Conservation (phyloP, 1,140 invertebrate genomes). For the Cheumatopsyche charites region DNA sequence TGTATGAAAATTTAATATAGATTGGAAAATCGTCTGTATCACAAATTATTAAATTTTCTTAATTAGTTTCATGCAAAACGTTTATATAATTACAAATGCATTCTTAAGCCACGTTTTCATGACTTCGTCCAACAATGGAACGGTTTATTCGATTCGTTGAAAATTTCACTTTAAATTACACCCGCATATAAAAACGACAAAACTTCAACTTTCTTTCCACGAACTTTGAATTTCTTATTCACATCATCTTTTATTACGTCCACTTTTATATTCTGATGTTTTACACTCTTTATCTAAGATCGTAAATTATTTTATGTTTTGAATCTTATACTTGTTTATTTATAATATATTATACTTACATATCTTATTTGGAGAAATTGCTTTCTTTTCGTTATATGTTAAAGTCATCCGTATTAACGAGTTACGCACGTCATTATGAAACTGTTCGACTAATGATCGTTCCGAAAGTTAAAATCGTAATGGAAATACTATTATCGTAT, state of each 20-base stretch:
- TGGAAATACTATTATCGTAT: neutral
- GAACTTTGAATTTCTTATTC: neutral
- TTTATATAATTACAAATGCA: too few species aligned
- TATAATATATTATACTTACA: too few species aligned
- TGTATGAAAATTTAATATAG: too few species aligned
- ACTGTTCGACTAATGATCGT: neutral
- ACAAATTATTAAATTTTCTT: too few species aligned
- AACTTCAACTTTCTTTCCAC: neutral
- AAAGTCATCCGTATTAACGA: conserved; percentile 5
- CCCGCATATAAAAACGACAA: too few species aligned
- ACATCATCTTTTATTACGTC: neutral
- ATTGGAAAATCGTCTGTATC: too few species aligned
- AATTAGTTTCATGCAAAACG: too few species aligned
- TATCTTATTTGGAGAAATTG: conserved; percentile 4
- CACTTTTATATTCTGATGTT: neutral
- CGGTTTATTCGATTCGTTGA: too few species aligned
- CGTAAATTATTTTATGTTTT: neutral
- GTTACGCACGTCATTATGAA: conserved; percentile 9
- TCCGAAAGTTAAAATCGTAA: too few species aligned
- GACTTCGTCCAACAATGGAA: too few species aligned
- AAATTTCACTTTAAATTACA: too few species aligned
- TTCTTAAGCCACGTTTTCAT: too few species aligned
- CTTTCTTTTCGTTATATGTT: neutral
- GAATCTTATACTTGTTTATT: neutral
- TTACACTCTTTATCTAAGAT: neutral